phyloP scores from a whole-genome alignment of 1,140 invertebrate genomes.

The Rhopalosiphum maidis region DNA sequence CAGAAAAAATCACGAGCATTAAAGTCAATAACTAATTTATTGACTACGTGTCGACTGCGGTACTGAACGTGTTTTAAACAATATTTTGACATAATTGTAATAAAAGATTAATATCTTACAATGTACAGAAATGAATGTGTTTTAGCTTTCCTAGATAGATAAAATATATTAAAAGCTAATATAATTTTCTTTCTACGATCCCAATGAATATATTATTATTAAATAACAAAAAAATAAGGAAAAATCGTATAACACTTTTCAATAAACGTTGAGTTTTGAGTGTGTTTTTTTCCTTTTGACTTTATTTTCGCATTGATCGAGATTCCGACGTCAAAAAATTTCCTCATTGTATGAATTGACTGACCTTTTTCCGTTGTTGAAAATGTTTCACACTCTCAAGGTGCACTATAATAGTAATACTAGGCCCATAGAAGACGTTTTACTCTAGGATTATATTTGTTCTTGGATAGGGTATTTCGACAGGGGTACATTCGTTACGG shows the following conservation, averaged over 20 bases:
- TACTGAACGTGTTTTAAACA: neutral
- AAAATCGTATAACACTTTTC: neutral
- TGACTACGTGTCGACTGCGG: too few species aligned
- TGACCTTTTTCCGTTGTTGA: neutral
- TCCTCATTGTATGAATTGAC: neutral
- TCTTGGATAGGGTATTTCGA: slow-evolving; percentile 1
- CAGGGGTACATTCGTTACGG: neutral
- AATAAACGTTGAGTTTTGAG: neutral
- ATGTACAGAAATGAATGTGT: neutral
- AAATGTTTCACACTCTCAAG: neutral
- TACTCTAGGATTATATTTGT: slow-evolving; percentile 1
- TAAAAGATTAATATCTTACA: neutral
- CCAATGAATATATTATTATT: neutral
- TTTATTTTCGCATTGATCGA: neutral
- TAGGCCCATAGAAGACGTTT: neutral
- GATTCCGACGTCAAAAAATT: neutral
- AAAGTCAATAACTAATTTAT: too few species aligned
- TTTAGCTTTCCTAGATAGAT: neutral
- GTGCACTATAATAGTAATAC: neutral
- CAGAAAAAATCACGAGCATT: too few species aligned
- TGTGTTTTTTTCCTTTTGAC: neutral
- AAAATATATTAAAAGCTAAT: neutral
- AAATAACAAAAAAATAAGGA: neutral
- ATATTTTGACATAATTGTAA: neutral
- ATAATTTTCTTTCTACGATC: neutral